Base-by-base conservation (phyloP, 2,797 vertebrate species). In the Phoeniculus purpureus region DNA sequence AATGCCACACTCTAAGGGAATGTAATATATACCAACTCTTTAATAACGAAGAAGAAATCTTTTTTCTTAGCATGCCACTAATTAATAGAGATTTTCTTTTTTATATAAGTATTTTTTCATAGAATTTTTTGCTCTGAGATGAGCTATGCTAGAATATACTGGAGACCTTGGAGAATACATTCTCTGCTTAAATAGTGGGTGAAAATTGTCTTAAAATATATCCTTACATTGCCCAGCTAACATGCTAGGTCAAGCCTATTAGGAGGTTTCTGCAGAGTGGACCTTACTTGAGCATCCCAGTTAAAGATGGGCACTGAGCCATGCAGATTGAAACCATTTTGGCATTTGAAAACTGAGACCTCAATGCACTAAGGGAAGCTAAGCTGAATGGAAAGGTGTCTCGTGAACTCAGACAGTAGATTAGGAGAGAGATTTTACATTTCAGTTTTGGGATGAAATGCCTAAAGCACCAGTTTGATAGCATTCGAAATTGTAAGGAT, bases 31-130 rank as follows among this genome's bases (percentile, higher is more conserved):
- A 83, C 32, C 40, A 60, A 13, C 47, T 68, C 85, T 83, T 88
- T 72, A 75, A 58, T 91, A 85, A 72, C 43, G 45, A 91, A 65
- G 23, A 76, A 16, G 48, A 92, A 80, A 79, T 60, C 21, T 50
- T 78, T 92, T 91, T 31, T 89, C 80, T 47, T 89, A 64, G 40
- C 5, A 15, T 72, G 52, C 66, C 64, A 72, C 27, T 93, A 89
- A 94, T 91, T 85, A 89, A 87, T 75, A 83, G 27, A 80, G 52
- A 93, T 81, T 93, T 95, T 71, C 25, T 70, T 94, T 85, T 68
- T 1, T 2, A 91, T 81, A n/a, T 58, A 31, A 82, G 66, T 82
- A 29, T 71, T 74, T 90, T 85, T 62, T 71, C 50, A 76, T 52
- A 25, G 21, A 67, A 50, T 75, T 81, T 54, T 91, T 1, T 82